phyloP scores from a whole-genome alignment of 1,140 invertebrate genomes.

The Nautilus pompilius region DNA sequence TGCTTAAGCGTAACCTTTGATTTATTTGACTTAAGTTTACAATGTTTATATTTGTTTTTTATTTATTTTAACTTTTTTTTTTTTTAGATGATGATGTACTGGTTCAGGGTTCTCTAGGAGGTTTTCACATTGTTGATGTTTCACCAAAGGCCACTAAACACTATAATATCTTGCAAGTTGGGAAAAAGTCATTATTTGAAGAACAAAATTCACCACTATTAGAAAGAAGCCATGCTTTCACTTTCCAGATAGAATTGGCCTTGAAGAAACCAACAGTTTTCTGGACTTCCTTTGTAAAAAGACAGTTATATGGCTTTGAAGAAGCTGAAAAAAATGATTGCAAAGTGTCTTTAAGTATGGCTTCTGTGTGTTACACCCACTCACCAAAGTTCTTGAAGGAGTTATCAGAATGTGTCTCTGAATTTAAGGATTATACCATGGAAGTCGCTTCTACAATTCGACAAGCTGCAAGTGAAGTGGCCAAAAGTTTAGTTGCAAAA shows the following conservation, averaged over 20 bases:
- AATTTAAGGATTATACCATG: conserved; percentile 69
- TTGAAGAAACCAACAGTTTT: conserved; percentile 62
- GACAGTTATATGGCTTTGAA: too few relatives aligned
- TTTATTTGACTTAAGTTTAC: neutral
- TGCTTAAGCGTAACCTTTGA: neutral
- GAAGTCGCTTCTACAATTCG: conserved; percentile 78
- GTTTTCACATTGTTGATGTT: conserved; percentile 83
- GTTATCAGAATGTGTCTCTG: conserved; percentile 73
- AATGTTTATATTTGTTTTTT: neutral
- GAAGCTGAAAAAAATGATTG: too few relatives aligned
- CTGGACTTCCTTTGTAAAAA: too few relatives aligned
- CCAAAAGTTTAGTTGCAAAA: conserved; percentile 73
- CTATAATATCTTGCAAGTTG: conserved; percentile 69
- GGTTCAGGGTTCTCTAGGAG: conserved; percentile 82
- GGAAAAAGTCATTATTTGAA: conserved; percentile 4
- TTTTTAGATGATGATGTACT: conserved; percentile 58
- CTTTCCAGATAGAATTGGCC: conserved; percentile 80
- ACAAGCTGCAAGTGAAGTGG: conserved; percentile 89
- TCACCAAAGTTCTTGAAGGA: conserved; percentile 82
- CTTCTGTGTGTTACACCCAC: conserved; percentile 91
- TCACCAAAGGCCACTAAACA: conserved; percentile 79
- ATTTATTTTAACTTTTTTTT: conserved; percentile 3
- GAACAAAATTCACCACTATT: too few relatives aligned
- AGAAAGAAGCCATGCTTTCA: too few relatives aligned
- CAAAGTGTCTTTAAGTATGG: too few relatives aligned